A percentile compares a stretch with the other conserved stretches of the same genome.
These are phyloP conservation scores for Panthera uncia DNA, from an alignment of 2,113 vertebrate genomes.

Conservation along the genomic window DNA sequence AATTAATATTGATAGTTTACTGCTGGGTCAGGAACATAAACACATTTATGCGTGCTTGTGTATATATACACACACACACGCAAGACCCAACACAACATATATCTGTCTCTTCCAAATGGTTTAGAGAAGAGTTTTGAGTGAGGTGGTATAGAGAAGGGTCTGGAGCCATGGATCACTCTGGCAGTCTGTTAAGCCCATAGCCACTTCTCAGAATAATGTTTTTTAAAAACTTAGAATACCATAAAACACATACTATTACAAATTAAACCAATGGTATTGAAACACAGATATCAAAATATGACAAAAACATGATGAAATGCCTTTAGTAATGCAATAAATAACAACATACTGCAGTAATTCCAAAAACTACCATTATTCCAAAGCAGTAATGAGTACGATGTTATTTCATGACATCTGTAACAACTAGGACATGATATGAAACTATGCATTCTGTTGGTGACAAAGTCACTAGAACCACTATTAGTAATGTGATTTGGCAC, in stretches of 20 bases:
- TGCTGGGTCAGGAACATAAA: not conserved
- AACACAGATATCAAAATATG: not conserved
- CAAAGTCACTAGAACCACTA: not conserved
- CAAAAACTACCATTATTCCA: not conserved
- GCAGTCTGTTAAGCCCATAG: not conserved
- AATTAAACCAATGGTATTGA: slow-evolving; percentile 5
- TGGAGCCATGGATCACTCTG: not conserved
- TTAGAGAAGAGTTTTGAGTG: not conserved
- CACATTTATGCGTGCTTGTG: not conserved
- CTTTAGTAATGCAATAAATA: not conserved
- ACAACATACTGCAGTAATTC: not conserved
- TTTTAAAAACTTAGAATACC: not conserved
- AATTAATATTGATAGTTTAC: not conserved
- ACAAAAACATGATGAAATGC: not conserved
- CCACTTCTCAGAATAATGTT: not conserved
- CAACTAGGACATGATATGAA: not conserved
- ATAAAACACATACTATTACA: not conserved
- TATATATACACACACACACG: not conserved
- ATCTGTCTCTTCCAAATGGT: not conserved
- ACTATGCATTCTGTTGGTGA: not conserved
- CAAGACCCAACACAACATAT: rapidly evolving
- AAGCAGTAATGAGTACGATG: not conserved
- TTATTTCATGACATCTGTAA: not conserved
- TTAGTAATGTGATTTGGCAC: not conserved
- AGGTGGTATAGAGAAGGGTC: not conserved